phyloP scores from a whole-genome alignment of 2,888 invertebrate species.

The Stenolophus ochropezus region DNA sequence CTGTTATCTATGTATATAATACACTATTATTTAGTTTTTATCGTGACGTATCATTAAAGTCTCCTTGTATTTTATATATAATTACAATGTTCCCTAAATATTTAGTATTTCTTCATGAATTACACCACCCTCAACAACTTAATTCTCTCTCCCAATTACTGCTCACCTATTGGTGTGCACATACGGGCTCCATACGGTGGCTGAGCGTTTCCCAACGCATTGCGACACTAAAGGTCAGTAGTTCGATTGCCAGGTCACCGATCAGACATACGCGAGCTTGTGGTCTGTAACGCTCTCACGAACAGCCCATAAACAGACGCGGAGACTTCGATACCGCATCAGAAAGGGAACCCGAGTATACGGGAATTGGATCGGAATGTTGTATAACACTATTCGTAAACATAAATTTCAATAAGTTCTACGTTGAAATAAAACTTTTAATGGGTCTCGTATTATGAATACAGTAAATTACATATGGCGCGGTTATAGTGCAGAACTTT shows the following conservation, averaged over 20 bases:
- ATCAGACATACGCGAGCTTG: neutral
- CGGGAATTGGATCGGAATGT: neutral
- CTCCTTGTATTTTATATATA: neutral
- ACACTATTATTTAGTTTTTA: neutral
- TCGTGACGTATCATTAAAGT: neutral
- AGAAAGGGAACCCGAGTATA: slow-evolving; percentile 14
- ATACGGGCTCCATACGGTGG: slow-evolving; percentile 8
- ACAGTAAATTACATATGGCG: too few species aligned
- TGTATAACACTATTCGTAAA: too few species aligned
- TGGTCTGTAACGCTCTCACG: slow-evolving; percentile 64
- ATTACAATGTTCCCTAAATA: neutral
- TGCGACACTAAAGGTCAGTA: slow-evolving; percentile 69
- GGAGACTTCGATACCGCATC: slow-evolving; percentile 45
- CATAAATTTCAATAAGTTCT: too few species aligned
- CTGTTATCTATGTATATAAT: neutral
- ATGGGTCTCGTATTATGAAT: too few species aligned
- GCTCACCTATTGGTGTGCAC: neutral
- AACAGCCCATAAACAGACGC: slow-evolving; percentile 6
- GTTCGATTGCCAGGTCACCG: slow-evolving; percentile 67
- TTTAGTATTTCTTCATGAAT: neutral
- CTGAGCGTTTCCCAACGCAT: slow-evolving; percentile 58
- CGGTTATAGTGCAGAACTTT: too few species aligned
- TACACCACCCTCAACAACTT: neutral
- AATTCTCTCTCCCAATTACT: neutral
- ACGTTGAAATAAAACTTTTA: too few species aligned